phyloP scores from a whole-genome alignment of 2,888 invertebrate genomes.

The Anarsia innoxiella region DNA sequence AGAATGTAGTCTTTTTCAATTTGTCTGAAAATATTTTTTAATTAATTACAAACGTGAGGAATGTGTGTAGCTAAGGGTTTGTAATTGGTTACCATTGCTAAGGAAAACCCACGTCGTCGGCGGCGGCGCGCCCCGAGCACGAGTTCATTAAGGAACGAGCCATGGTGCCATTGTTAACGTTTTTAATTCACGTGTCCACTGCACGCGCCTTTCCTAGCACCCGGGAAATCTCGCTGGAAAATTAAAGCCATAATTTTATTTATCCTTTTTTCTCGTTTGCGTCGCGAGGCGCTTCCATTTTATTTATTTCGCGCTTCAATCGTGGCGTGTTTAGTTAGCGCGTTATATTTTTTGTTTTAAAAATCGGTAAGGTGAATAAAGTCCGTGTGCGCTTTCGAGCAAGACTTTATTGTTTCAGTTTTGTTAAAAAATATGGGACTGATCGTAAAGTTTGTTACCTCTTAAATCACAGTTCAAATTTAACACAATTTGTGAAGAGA shows the following conservation, averaged over 20 bases:
- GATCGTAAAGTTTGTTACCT: too few relatives aligned
- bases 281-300: conserved; percentile 50
- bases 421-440: too few relatives aligned
- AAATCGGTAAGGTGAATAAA: too few relatives aligned
- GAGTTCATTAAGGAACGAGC: conserved; percentile 63
- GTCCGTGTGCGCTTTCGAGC: too few relatives aligned
- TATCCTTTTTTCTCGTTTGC: conserved; percentile 47
- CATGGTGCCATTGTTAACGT: conserved; percentile 66
- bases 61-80: too few relatives aligned
- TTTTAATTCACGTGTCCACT: conserved; percentile 73
- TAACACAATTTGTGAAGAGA: too few relatives aligned
- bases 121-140: conserved; percentile 23
- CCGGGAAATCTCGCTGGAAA: conserved; percentile 71
- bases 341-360: conserved; percentile 36
- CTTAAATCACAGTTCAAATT: too few relatives aligned
- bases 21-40: too few relatives aligned
- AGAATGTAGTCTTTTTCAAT: too few relatives aligned
- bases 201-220: conserved; percentile 55
- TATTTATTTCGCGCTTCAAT: conserved; percentile 70
- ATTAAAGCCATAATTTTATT: conserved; percentile 67
- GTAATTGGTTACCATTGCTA: conserved; percentile 25
- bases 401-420: too few relatives aligned
- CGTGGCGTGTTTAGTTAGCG: conserved; percentile 55
- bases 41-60: too few relatives aligned
- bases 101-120: conserved; percentile 22